phyloP scores from a whole-genome alignment of 2,113 vertebrate species.

The Petroica traversi region DNA sequence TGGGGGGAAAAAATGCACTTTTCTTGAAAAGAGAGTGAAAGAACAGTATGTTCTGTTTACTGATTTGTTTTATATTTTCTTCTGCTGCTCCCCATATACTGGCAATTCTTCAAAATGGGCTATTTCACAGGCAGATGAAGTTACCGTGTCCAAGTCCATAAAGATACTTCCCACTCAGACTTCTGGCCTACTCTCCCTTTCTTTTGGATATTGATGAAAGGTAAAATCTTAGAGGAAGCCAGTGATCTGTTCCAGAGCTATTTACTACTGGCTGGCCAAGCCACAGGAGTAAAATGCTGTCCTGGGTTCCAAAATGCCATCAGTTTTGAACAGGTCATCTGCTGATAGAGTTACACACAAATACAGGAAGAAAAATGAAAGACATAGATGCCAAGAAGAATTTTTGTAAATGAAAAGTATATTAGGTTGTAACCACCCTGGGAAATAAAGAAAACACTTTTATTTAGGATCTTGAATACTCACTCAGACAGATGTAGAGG shows the following conservation, averaged over 20 bases:
- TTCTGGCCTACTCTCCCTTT: neutral
- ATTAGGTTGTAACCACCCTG: neutral
- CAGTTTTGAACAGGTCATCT: neutral
- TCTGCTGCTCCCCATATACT: neutral
- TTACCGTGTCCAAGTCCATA: neutral
- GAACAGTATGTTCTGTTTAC: neutral
- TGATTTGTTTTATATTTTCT: neutral
- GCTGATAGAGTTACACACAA: neutral
- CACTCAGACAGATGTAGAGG: neutral
- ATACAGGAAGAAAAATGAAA: neutral
- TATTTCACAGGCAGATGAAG: neutral
- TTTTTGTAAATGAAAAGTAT: neutral
- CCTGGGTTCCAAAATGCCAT: neutral
- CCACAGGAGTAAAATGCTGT: neutral
- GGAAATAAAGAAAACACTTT: neutral
- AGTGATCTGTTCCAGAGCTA: neutral
- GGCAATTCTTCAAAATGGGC: neutral
- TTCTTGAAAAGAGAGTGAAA: neutral
- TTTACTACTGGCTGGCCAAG: neutral
- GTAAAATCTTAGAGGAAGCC: neutral
- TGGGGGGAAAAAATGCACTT: fast-evolving
- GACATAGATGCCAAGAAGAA: neutral
- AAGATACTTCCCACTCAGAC: neutral
- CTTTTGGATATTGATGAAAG: neutral
- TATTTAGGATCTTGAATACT: neutral